Percentiles rank a stretch among this genome's conserved stretches.
phyloP scores from a whole-genome alignment of 2,113 vertebrate genomes.

The Nanorana parkeri region DNA sequence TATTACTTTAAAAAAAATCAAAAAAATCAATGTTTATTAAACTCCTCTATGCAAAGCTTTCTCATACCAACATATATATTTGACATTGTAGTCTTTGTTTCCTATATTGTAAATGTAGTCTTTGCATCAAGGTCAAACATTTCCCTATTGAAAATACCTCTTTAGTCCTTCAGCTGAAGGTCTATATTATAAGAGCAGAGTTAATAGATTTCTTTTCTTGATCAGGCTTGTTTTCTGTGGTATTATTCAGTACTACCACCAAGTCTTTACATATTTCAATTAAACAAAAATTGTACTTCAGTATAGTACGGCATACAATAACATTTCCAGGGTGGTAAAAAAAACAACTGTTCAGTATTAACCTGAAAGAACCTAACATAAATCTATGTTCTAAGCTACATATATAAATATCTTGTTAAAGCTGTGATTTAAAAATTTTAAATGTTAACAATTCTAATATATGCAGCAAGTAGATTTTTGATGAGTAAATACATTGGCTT shows the following conservation, averaged over 20 bases:
- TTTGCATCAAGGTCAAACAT: conserved; percentile 79
- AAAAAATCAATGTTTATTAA: conserved; percentile 55
- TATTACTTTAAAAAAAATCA: neutral
- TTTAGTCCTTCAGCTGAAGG: conserved; percentile 84
- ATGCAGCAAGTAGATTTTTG: too few species aligned
- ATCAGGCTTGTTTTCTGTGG: conserved; percentile 74
- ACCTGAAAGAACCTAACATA: too few species aligned
- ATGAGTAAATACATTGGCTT: too few species aligned
- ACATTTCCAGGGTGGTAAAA: conserved; percentile 67
- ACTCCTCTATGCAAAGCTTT: conserved; percentile 52
- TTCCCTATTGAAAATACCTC: conserved; percentile 73
- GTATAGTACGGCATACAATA: conserved; percentile 60
- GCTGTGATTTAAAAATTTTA: too few species aligned
- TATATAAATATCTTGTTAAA: too few species aligned
- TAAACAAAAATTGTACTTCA: conserved; percentile 22
- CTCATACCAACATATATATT: conserved; percentile 69
- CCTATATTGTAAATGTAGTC: conserved; percentile 62
- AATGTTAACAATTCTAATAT: too few species aligned
- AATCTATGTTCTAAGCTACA: too few species aligned
- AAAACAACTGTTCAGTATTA: neutral
- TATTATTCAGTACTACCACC: conserved; percentile 78
- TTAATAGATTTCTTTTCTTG: conserved; percentile 85
- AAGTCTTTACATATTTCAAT: conserved; percentile 66
- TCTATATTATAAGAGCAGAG: conserved; percentile 83
- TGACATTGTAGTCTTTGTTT: conserved; percentile 73